Base-by-base conservation (phyloP, 2,888 invertebrate genomes). In the Tholera decimalis region DNA sequence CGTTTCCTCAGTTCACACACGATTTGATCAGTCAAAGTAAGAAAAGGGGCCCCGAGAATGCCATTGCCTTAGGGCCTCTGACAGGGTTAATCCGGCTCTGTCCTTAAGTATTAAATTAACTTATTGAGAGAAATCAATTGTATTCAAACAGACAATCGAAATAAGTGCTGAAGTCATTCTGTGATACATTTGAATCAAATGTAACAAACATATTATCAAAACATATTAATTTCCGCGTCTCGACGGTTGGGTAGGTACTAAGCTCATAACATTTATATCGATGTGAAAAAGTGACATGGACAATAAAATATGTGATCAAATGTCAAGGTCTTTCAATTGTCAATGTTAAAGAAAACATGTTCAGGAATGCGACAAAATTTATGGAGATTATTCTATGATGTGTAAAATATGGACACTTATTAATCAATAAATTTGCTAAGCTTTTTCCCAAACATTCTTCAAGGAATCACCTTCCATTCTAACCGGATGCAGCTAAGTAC, bases 301-400 rank as follows among this genome's bases (percentile, higher is more conserved):
- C 33, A 47, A n/a, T 59, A 53, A 60, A 60, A 66, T 65, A 61
- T 61, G 56, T 82, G 80, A 84, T 83, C 80, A 74, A 85, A 77
- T 77, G 76, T 68, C 76, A 77, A 77, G 76, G 76, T 33, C 60
- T 56, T 35, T 1, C 11, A 49, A 75, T 46, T 50, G 71, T 49
- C 57, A 60, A 60, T 66, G 47, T 55, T 59, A 39, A 50, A 67
- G 63, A 63, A 63, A 76, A 72, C 62, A 30, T 60, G 66, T 55
- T 76, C 67, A 51, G 83, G 63, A 69, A 74, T 74, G 41, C 13
- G 55, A 60, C 24, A 44, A 28, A 57, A 63, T 28, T 43, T 49
- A 75, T 62, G 35, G 30, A 35, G n/a, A 41, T 37, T 24, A 39
- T 44, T 41, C 13, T 41, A n/a, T 46, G 24, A 49, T 22, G 24